Percentiles rank a stretch among this genome's conserved stretches.
phyloP scores from a whole-genome alignment of 1,140 invertebrate species.

The Penaeus chinensis region DNA sequence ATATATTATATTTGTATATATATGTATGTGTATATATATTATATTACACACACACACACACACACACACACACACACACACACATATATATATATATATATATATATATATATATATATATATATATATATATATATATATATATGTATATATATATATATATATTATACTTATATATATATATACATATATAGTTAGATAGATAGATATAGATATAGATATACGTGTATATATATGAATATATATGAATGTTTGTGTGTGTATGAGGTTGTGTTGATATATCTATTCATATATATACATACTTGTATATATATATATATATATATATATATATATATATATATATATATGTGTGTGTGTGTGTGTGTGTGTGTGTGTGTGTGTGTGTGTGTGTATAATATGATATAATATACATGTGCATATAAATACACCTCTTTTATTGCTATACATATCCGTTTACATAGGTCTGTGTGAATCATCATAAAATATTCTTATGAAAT shows the following conservation, averaged over 20 bases:
- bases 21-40: too few relatives aligned
- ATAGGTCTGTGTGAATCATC: too few relatives aligned
- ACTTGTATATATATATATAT: background rate
- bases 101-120: slow-evolving; percentile 19
- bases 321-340: too few relatives aligned
- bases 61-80: background rate
- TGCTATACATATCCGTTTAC: too few relatives aligned
- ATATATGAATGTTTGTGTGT: background rate
- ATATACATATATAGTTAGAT: background rate
- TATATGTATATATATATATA: background rate
- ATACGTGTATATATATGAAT: background rate
- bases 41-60: too few relatives aligned
- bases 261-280: background rate
- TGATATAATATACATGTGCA: too few relatives aligned
- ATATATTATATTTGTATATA: too few relatives aligned
- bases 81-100: slow-evolving; percentile 20
- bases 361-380: too few relatives aligned
- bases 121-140: background rate
- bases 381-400: too few relatives aligned
- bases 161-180: background rate
- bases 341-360: too few relatives aligned
- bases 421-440: too few relatives aligned
- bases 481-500: too few relatives aligned
- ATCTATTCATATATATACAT: background rate
- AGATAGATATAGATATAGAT: background rate